Conservation (phyloP, 2,888 invertebrate genomes). For the Conus canariensis region DNA sequence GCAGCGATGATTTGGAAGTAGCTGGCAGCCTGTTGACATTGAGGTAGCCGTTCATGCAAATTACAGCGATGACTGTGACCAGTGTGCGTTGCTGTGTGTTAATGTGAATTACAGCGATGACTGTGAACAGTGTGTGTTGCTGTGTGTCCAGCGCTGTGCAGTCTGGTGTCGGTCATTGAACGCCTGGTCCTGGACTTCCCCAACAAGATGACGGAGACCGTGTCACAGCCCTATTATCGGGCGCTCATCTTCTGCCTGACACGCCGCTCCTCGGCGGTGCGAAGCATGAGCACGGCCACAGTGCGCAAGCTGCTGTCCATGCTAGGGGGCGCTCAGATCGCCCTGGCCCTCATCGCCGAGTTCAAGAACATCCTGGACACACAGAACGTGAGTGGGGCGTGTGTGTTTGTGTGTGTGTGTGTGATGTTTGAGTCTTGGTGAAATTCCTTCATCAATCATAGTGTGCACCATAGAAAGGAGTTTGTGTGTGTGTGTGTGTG, state of each 20-base stretch:
- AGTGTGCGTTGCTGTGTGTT: too few species aligned
- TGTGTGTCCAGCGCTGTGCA: slow-evolving; percentile 81
- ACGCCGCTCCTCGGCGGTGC: slow-evolving; percentile 83
- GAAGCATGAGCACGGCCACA: slow-evolving; percentile 84
- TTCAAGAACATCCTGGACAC: slow-evolving; percentile 85
- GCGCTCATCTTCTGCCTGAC: slow-evolving; percentile 87
- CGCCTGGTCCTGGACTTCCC: slow-evolving; percentile 86
- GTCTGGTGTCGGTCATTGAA: slow-evolving; percentile 88
- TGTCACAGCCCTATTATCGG: slow-evolving; percentile 84
- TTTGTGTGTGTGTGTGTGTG: not conserved
- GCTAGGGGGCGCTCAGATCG: slow-evolving; percentile 83
- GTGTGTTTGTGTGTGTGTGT: not conserved
- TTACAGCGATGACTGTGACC: too few species aligned
- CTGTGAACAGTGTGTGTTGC: too few species aligned
- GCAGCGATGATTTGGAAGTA: too few species aligned
- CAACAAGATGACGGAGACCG: slow-evolving; percentile 84
- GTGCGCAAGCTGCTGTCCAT: slow-evolving; percentile 83
- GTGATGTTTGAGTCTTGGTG: too few species aligned
- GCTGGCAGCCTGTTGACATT: too few species aligned
- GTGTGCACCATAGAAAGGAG: not conserved
- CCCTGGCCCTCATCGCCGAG: slow-evolving; percentile 84
- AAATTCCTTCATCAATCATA: not conserved
- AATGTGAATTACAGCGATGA: too few species aligned
- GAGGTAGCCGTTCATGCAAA: too few species aligned
- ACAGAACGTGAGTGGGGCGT: slow-evolving; percentile 74